Evolutionary conservation across 2,888 invertebrate genomes (phyloP).

Genomic region (Macrophya alboannulata): DNA sequence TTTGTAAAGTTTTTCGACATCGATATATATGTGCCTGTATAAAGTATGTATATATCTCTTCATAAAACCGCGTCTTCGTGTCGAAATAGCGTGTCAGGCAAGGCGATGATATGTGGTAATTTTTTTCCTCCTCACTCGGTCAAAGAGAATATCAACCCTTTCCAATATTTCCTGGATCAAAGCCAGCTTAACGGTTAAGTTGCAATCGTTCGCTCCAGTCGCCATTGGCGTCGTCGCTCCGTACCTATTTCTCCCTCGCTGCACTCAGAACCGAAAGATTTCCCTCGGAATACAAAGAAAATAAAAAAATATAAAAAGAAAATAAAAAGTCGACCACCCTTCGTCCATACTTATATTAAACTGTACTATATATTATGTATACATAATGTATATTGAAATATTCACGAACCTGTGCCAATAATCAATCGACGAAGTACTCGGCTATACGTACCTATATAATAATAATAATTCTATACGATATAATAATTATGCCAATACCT

Average conservation of each 20-base stretch:
- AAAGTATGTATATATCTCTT: no score
- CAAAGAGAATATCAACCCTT: constrained; percentile 41
- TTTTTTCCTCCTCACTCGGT: background rate
- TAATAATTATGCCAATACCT: constrained; percentile 11
- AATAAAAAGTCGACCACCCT: background rate
- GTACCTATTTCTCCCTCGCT: background rate
- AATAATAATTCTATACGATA: background rate
- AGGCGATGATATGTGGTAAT: constrained; percentile 22
- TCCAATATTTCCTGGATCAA: constrained; percentile 53
- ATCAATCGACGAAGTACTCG: background rate
- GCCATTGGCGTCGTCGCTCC: constrained; percentile 19
- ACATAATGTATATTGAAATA: background rate
- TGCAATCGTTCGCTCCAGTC: constrained; percentile 34
- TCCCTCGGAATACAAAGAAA: background rate
- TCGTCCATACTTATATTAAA: background rate
- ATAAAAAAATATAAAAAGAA: no score
- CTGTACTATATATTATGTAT: background rate
- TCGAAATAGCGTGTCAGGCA: background rate
- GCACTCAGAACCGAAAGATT: constrained; percentile 3
- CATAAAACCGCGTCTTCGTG: background rate
- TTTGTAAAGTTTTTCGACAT: background rate
- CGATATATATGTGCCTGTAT: no score
- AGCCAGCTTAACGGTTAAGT: constrained; percentile 47
- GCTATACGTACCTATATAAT: background rate
- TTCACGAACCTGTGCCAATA: background rate